Evolutionary conservation across 2,113 vertebrate genomes (phyloP).

Genomic region (Perca flavescens): DNA sequence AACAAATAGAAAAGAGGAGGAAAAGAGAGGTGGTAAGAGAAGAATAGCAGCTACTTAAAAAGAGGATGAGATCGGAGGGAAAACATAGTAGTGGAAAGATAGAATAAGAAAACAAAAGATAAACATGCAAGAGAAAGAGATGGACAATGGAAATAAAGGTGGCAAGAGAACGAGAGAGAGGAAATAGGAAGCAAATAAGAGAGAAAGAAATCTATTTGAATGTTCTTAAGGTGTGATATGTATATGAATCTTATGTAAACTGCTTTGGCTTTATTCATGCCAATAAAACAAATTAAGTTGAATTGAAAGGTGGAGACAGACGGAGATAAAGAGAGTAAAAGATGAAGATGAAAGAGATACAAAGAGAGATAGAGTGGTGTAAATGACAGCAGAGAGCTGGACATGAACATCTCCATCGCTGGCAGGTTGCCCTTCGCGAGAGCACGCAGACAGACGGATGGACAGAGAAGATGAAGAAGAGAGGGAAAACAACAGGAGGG

Average conservation of each 20-base stretch:
- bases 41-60: no score
- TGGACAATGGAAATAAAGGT: background rate
- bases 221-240: no score
- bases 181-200: background rate
- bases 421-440: conserved; percentile 35
- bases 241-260: no score
- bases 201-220: no score
- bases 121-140: background rate
- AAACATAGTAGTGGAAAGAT: background rate
- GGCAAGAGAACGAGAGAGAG: background rate
- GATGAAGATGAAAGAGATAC: background rate
- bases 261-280: no score
- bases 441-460: conserved; percentile 5
- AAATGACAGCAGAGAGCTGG: background rate
- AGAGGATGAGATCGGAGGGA: fast-evolving
- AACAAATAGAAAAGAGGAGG: no score
- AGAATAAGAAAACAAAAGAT: background rate
- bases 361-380: background rate
- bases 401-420: conserved; percentile 18
- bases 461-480: background rate
- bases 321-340: background rate
- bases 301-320: no score
- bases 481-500: background rate
- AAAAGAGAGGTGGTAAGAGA: background rate
- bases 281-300: no score